Base-by-base conservation (phyloP, 2,888 invertebrate species). In the Platycheirus albimanus region DNA sequence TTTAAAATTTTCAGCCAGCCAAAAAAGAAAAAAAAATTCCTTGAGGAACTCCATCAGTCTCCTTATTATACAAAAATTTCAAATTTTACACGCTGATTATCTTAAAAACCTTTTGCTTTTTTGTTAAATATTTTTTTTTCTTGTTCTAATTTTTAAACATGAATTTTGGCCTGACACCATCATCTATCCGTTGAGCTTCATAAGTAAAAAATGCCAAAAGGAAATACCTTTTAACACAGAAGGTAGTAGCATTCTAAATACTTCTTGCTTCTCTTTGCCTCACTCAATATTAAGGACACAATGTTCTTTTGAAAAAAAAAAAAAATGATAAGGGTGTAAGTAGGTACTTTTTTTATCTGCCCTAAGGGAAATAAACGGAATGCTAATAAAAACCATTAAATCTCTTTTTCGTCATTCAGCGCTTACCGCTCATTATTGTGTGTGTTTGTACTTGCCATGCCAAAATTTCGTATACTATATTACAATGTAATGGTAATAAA, bases 331-430 rank as follows among this genome's bases (percentile, higher is more conserved):
- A 81, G 77, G 77, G 61, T 61, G 43, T 43, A 45, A 30, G 45
- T 61, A 45, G 61, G 71, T 81, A 77, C n/a, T n/a, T 64, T 77
- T 81, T 80, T 81, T 81, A 81, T 81, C 66, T 81, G 71, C 71
- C 81, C 81, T 77, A 38, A 56, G 81, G 81, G 81, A 81, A 81
- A 81, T 81, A 81, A 81, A 71, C 77, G 77, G 49, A 81, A 81
- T 81, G 77, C 81, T 81, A 81, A 81, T 81, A 81, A 81, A n/a
- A 81, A 76, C 66, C 81, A 77, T 71, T 70, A 61, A 81, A 81
- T 81, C 77, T 81, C 71, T 64, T 81, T 77, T 81, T 81, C 70
- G 77, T 77, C 81, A 81, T 72, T 72, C 71, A 67, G 36, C 71
- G 77, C 66, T 71, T 71, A 77, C 81, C 54, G 51, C 71, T 81